Base-by-base conservation (phyloP, 35 echinoderm and acorn worm species). In the Apostichopus parvimensis region DNA sequence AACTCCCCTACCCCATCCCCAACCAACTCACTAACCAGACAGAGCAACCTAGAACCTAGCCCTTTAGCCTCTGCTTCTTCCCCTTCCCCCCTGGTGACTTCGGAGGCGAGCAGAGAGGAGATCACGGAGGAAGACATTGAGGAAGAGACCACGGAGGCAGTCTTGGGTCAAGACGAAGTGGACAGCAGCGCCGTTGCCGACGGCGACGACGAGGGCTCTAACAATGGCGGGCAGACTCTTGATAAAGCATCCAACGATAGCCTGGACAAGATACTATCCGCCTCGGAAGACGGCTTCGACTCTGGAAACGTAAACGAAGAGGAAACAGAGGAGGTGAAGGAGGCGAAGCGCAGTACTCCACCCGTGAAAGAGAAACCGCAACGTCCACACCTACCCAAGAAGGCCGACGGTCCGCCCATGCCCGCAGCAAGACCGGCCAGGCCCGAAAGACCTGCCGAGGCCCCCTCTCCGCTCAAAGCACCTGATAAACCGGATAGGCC, bases 341-440 rank as follows among this genome's bases (percentile, higher is more conserved):
- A 88, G 17, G 28, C 17, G 9, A 24, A 45, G 53, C 87, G 73
- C 76, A 10, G 8, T 57, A 58, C 71, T 17, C 89, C 89, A 2
- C 89, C 73, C 4, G 73, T 79, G 2, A 91, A 91, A 79, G 89
- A 91, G 8, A 91, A 91, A 79, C 89, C 89, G 5, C 45, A 17
- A 4, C 58, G 86, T 20, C 86, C 86, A 15, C 7, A 10, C 18
- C 28, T 66, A 21, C 86, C 86, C 8, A 88, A 79, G 89, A 79
- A 59, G 79, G 52, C 34, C 34, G 89, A 68, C 21, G 73, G 17
- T 54, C 81, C 81, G 57, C 81, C 81, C 53, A 23, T 55, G 1
- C 13, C 58, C 5, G 55, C 54, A 20, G 18, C 81, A 1, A 84
- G 58, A 59, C 81, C 81, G 5, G 23, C 53, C 15, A 84, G 53